Base-by-base conservation (phyloP, 1,140 invertebrate species). In the Eriocheir sinensis region DNA sequence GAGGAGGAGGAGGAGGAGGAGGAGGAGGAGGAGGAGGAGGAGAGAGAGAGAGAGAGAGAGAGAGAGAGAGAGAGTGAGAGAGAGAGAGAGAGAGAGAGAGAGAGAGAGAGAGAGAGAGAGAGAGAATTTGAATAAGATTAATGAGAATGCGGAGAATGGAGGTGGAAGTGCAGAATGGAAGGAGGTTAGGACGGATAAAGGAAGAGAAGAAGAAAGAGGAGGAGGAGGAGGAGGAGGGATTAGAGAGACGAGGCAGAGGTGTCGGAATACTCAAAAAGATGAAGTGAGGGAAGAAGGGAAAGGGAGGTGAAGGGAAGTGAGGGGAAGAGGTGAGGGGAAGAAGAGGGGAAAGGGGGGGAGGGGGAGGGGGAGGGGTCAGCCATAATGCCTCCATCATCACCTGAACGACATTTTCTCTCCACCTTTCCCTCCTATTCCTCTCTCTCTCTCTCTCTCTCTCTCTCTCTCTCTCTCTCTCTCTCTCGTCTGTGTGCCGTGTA, bases 1-100 rank as follows among this genome's bases (percentile, higher is more conserved):
- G 17, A 21, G 27, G 53, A 15, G 53, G 27, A 21, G 17, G 53
- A 27, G 53, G 27, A 3, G 17, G 53, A 15, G 21, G 27, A 21
- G 17, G 53, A 60, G 83, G 21, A 30, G 21, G 30, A 34, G 83
- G 32, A 27, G 32, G 83, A 85, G 83, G 36, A 4, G 27, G 83
- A 2, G 83, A 36, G 30, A 85, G 34, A 32, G 34, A 81, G 80
- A 81, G 80, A 81, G 80, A 81, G 80, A 81, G 80, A 81, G 80
- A 81, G 80, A 81, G 80, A 81, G 80, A 81, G 80, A 72, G 60
- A 72, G 60, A 72, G 60, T 15, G 60, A 72, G 60, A 72, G 60
- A 72, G 60, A 72, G 60, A 72, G 60, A 72, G 60, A 72, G 60
- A 72, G 60, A 72, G 60, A 72, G 60, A 72, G 60, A 72, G 27